Evolutionary conservation across 2,113 vertebrate genomes (phyloP).

Genomic region (Odocoileus virginianus): DNA sequence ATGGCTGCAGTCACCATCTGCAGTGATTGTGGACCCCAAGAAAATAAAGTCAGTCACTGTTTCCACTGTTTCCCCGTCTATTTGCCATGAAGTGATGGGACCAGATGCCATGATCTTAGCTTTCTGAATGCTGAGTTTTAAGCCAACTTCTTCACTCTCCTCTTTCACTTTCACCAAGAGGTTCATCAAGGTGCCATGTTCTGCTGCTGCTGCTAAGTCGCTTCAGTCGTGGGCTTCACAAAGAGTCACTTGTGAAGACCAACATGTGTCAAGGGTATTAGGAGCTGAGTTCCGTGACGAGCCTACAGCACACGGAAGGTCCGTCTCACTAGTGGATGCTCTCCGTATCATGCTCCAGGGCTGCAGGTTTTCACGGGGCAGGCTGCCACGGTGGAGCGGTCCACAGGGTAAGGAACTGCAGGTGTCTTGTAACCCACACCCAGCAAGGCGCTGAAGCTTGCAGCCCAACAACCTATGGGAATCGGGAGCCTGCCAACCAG

Average conservation of each 20-base stretch:
- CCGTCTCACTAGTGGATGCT: rapidly evolving
- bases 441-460: neutral
- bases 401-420: neutral
- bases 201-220: no score
- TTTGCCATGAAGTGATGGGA: neutral
- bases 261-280: no score
- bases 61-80: neutral
- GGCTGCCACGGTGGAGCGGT: neutral
- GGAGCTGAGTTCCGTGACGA: rapidly evolving
- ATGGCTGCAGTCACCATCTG: rapidly evolving
- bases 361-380: neutral
- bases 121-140: neutral
- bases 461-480: neutral
- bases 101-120: neutral
- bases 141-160: neutral
- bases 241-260: rapidly evolving
- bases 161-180: neutral
- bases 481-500: rapidly evolving
- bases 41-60: neutral
- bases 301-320: rapidly evolving
- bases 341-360: rapidly evolving
- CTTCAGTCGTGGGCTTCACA: no score
- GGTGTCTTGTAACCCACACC: neutral
- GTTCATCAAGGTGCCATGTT: neutral
- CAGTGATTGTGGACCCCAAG: neutral